Base-by-base conservation (phyloP, 37 sponge, comb jelly and placozoan genomes). In the Amphimedon queenslandica region DNA sequence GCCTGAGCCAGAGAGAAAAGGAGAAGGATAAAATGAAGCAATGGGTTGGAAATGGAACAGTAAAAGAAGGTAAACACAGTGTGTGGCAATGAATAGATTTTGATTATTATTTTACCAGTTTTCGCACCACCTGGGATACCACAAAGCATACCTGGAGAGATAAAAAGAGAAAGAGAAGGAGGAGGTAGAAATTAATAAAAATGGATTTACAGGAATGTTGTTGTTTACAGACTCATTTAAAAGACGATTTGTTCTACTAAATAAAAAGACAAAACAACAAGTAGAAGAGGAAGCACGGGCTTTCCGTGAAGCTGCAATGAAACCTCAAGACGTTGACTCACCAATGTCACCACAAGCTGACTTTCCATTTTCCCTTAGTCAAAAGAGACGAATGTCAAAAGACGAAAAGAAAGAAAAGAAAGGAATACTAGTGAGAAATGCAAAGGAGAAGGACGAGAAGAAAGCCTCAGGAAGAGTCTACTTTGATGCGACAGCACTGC, bases 401-500 rank as follows among this genome's bases (percentile, higher is more conserved):
- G 61, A 60, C 61, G 24, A 11, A 11, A 11, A 25, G 28, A 11
- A 60, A n/a, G 27, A 60, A 25, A 11, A n/a, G 28, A 11, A 60
- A 25, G 61, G 61, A n/a, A 60, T 60, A 6, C 28, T 60, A 13
- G 13, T 18, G 53, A 47, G 53, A 47, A 47, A 13, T 47, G 53
- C 8, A 18, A 47, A 47, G 13, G 13, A 47, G 13, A 30, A 23
- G 63, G 75, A 13, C 1, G 65, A 30, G 23, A 13, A 57, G 23
- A 56, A 40, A 13, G 37, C 42, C 0, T 42, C 36, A 37, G 29
- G 71, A 20, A 69, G 65, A 35, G 88, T 92, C 8, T 66, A 41
- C 38, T 92, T 92, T 68, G 36, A 67, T n/a, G 63, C 81, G 30
- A 71, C 67, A n/a, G 64, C 88, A 25, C 28, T 92, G 2, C 39